Base-by-base conservation (phyloP, 1,140 invertebrate genomes). In the Zaprionus davidi region DNA sequence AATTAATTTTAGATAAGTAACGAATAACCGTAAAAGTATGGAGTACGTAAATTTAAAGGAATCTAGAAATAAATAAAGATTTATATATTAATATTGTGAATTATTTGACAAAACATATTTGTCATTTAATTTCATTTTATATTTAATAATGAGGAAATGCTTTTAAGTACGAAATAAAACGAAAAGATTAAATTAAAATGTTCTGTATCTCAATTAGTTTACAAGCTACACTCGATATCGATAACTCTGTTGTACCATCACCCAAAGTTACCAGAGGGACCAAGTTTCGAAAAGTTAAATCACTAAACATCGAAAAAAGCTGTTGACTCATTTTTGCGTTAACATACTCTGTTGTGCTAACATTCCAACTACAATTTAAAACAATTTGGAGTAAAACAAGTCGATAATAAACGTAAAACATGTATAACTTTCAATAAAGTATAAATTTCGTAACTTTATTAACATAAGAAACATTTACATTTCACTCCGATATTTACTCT, bases 331-430 rank as follows among this genome's bases (percentile, higher is more conserved):
- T 20, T 60, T 59, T 12, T 60, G 57, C 67, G 41, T 17, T 68
- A 41, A 51, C 63, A 49, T 15, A n/a, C 7, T 6, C 44, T 74
- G 57, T 56, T 70, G 31, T 63, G 44, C 11, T 44, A 15, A 56
- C 12, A 31, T 41, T 34, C 11, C 12, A n/a, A 46, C 12, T 11
- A 17, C 0, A 24, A 12, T 51, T 12, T 5, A 12, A 22, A 20
- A 13, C 11, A 24, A 12, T 4, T 22, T 22, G 20, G 7, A n/a
- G 7, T 51, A 5, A 24, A 51, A 1, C 5, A 13, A 24, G 20
- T 22, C 9, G 24, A 9, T 9, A 46, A 46, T 17, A 3, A 17
- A 46, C 9, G 6, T 1, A 46, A 17, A 17, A 46, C 9, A 5
- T n/a, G 17, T 46, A 7, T 9, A 46, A 46, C 7, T 17, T 46